Evolutionary conservation across 2,888 invertebrate genomes (phyloP), one percentile per base, ranked within the genome.

Genomic region (Rhagophthalmus giganteus): DNA sequence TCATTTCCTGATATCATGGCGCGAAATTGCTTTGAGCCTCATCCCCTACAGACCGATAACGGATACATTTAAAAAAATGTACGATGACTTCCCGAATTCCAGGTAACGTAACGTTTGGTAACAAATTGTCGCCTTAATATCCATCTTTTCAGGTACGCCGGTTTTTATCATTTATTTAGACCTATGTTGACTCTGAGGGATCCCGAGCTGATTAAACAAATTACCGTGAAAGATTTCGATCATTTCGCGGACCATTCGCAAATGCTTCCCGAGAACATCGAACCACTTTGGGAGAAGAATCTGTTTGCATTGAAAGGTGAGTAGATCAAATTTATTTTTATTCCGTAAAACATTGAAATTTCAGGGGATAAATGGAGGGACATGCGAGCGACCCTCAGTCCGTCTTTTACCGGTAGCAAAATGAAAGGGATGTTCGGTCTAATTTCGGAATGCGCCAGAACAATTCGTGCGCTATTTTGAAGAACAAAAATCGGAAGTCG

Each of bases 201-300:
- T 64, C 76, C 79, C 2, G 82, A 83, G 2, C 62, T 84, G 9
- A 78, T 84, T 4, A 83, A 82, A 66, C 74, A 77, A 24, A 68
- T n/a, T n/a, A n/a, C n/a, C n/a, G n/a, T n/a, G n/a, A n/a, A n/a
- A n/a, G n/a, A n/a, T n/a, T n/a, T n/a, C 84, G 35, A 37, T n/a
- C 24, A 30, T 35, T 58, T 47, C 33, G 27, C 20, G 5, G 49
- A 47, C 24, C 35, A 46, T 10, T 11, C 20, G 5, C 32, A 32
- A 13, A 55, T 66, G 25, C 40, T 65, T 3, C 35, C 59, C 2
- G 70, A 75, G 10, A 65, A 70, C 0, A 60, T 60, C 3, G 81
- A 80, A 31, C 75, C 78, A 0, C 59, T 83, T 1, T 80, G 82
- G 59, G 77, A 75, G 0, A 78, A 77, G 40, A 67, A 66, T 48